These are phyloP conservation scores for Andrena praecox DNA, from an alignment of 2,888 invertebrate species.

Conservation along the genomic window DNA sequence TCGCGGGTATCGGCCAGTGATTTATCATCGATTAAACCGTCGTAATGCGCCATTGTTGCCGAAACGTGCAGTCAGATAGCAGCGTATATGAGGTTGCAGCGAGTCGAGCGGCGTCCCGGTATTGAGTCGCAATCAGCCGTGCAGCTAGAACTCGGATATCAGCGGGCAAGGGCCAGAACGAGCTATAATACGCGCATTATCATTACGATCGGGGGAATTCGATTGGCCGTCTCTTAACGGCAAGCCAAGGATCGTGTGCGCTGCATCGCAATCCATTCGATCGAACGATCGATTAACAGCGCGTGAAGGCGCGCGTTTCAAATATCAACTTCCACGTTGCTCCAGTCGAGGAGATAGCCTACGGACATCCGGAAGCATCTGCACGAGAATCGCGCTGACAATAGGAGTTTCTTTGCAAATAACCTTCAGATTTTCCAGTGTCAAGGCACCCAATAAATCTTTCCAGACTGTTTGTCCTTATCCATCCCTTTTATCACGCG, in stretches of 20 bases:
- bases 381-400: no score
- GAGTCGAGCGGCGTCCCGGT: constrained; percentile 74
- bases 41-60: constrained; percentile 79
- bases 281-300: neutral
- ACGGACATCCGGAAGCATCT: no score
- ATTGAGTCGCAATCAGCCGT: constrained; percentile 80
- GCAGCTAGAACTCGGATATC: constrained; percentile 66
- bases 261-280: constrained; percentile 14
- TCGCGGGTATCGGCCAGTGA: constrained; percentile 74
- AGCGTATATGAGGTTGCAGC: constrained; percentile 76
- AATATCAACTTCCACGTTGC: neutral
- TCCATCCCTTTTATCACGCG: neutral
- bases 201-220: constrained; percentile 69
- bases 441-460: neutral
- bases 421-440: neutral
- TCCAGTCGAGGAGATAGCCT: no score
- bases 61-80: constrained; percentile 74
- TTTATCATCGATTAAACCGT: constrained; percentile 82
- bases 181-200: constrained; percentile 71
- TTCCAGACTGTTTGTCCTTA: neutral
- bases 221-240: constrained; percentile 67
- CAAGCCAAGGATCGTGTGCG: constrained; percentile 41
- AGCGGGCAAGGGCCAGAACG: constrained; percentile 59
- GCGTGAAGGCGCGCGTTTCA: neutral
- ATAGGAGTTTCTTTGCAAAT: no score